These are phyloP conservation scores for Nomada lathburiana DNA, from an alignment of 2,888 invertebrate species.

Conservation along the genomic window DNA sequence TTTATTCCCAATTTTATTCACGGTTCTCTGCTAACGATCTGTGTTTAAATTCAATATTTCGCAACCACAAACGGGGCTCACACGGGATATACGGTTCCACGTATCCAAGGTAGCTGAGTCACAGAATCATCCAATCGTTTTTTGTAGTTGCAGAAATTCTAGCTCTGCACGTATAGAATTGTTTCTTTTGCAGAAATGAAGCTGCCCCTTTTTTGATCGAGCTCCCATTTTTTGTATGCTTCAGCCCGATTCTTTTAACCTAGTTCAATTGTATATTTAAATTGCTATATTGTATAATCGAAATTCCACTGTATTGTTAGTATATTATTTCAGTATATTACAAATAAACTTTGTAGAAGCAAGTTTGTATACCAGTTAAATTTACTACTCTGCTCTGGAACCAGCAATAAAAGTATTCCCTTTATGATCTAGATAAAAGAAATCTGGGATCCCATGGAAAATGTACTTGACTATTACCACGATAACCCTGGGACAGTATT, in stretches of 20 bases:
- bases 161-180: no score
- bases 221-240: no score
- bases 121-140: no score
- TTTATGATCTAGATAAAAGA: slow-evolving; percentile 1
- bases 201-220: not conserved
- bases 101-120: not conserved
- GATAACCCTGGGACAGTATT: no score
- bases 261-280: not conserved
- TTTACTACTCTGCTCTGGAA: not conserved
- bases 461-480: not conserved
- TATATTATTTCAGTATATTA: not conserved
- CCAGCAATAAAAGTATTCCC: not conserved
- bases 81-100: not conserved
- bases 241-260: not conserved
- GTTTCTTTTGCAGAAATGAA: not conserved
- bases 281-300: not conserved
- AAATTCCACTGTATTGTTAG: no score
- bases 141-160: no score
- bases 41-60: not conserved
- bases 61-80: not conserved
- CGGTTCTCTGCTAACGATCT: not conserved
- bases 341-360: not conserved
- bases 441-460: not conserved
- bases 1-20: not conserved
- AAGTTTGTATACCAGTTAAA: not conserved